A percentile compares a stretch with the other conserved stretches of the same genome.
phyloP scores from a whole-genome alignment of 2,797 vertebrate genomes.

The Melanotaenia nigrans region DNA sequence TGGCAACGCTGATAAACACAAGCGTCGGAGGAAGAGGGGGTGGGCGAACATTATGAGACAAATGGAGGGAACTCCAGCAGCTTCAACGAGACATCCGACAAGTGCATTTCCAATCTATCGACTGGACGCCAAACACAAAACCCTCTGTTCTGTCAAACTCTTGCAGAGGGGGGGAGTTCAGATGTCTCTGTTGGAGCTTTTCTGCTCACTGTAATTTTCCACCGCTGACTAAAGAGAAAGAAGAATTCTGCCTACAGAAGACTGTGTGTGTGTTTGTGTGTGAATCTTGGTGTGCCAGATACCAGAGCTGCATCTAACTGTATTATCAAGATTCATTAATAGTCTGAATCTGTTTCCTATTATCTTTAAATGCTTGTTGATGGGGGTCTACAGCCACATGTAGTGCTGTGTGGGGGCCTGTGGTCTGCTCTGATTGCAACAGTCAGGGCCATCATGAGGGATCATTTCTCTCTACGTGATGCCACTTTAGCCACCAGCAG shows the following conservation, averaged over 20 bases:
- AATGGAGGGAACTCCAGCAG: slow-evolving; percentile 45
- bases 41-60: slow-evolving; percentile 56
- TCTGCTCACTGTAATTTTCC: slow-evolving; percentile 7
- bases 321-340: slow-evolving; percentile 72
- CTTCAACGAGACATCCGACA: slow-evolving; percentile 37
- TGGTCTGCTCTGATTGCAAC: slow-evolving; percentile 72
- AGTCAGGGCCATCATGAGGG: slow-evolving; percentile 48
- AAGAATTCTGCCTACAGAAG: neutral
- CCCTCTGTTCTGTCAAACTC: slow-evolving; percentile 8
- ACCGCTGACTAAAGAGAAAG: slow-evolving; percentile 20
- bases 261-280: slow-evolving; percentile 18
- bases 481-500: slow-evolving; percentile 15
- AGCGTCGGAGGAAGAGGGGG: slow-evolving; percentile 1
- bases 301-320: slow-evolving; percentile 56
- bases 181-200: slow-evolving; percentile 26
- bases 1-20: slow-evolving; percentile 8
- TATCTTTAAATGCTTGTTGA: slow-evolving; percentile 64
- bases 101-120: slow-evolving; percentile 39
- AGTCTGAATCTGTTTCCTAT: slow-evolving; percentile 72
- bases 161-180: slow-evolving; percentile 20
- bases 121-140: slow-evolving; percentile 29
- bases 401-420: slow-evolving; percentile 66
- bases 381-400: slow-evolving; percentile 66
- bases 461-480: slow-evolving; percentile 58
- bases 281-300: slow-evolving; percentile 36